Conservation (phyloP, 2,888 invertebrate genomes). For the Cryptus armator region DNA sequence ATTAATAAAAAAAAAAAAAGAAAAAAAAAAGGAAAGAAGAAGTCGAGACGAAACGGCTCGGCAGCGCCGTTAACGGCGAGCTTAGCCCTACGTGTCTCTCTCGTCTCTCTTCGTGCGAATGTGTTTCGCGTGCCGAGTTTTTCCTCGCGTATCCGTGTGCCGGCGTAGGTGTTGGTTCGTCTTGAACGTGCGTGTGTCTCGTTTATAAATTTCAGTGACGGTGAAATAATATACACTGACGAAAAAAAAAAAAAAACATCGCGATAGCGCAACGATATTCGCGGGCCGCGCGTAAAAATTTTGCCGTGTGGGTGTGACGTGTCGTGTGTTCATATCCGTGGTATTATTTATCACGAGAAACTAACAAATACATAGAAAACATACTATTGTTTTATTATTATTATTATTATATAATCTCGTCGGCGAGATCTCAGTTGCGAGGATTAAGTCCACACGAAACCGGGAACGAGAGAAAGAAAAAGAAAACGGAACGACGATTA, state of each 20-base stretch:
- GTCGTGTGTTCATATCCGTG: background rate
- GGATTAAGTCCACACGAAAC: background rate
- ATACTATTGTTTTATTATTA: background rate
- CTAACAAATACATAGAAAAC: background rate
- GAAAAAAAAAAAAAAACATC: background rate
- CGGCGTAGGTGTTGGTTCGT: background rate
- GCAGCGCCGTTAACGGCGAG: slow-evolving; percentile 31
- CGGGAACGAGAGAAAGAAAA: background rate
- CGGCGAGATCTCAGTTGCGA: background rate
- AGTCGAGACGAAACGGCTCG: slow-evolving; percentile 10
- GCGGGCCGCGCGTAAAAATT: slow-evolving; percentile 3
- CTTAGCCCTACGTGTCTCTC: slow-evolving; percentile 14
- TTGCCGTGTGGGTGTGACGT: slow-evolving; percentile 5
- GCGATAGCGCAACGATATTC: background rate
- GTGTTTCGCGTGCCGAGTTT: slow-evolving; percentile 50
- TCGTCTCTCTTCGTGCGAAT: slow-evolving; percentile 37
- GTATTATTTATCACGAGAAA: slow-evolving; percentile 4
- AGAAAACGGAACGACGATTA: background rate
- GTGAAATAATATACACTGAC: slow-evolving; percentile 2
- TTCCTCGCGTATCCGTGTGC: slow-evolving; percentile 15
- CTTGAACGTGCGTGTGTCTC: slow-evolving; percentile 6
- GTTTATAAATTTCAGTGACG: slow-evolving; percentile 34
- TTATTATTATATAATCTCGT: background rate
- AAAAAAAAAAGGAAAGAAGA: slow-evolving; percentile 20
- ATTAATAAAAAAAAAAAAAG: background rate